Conservation (phyloP, 2,888 invertebrate species). For the Parelbella ahira region DNA sequence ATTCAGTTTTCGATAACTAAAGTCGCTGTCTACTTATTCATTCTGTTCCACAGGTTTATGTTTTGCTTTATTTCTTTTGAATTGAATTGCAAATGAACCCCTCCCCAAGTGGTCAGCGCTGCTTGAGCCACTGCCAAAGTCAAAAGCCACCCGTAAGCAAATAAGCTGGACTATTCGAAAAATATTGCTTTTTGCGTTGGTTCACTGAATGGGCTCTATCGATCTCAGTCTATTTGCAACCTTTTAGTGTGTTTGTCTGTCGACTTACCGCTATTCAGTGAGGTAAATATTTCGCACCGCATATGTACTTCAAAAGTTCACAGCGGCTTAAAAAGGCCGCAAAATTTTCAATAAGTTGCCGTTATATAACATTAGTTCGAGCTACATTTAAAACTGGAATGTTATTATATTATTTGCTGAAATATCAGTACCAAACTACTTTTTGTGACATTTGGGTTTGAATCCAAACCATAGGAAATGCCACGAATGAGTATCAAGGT, state of each 20-base stretch:
- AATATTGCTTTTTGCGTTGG: slow-evolving; percentile 21
- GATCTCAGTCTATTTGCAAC: slow-evolving; percentile 13
- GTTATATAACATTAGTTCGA: too few species aligned
- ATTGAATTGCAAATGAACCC: slow-evolving; percentile 25
- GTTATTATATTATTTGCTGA: too few species aligned
- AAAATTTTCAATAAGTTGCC: too few species aligned
- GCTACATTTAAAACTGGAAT: too few species aligned
- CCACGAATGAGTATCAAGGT: too few species aligned
- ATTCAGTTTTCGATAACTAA: slow-evolving; percentile 8
- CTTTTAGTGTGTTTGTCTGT: slow-evolving; percentile 9
- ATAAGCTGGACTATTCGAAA: slow-evolving; percentile 22
- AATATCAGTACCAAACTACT: too few species aligned
- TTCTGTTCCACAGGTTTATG: slow-evolving; percentile 5
- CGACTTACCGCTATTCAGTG: background rate
- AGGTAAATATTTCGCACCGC: background rate
- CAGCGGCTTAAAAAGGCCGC: too few species aligned
- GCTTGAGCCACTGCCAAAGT: slow-evolving; percentile 24
- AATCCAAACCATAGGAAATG: too few species aligned
- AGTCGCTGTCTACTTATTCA: slow-evolving; percentile 4
- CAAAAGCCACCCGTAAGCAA: slow-evolving; percentile 21
- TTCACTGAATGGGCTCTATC: slow-evolving; percentile 14
- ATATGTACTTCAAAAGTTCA: too few species aligned
- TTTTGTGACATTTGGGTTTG: too few species aligned
- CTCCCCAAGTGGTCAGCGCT: slow-evolving; percentile 14
- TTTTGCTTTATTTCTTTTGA: slow-evolving; percentile 19